Evolutionary conservation across 37 sponge, comb jelly and placozoan species (phyloP).

Genomic region (Chondrilla cf. caribensis): DNA sequence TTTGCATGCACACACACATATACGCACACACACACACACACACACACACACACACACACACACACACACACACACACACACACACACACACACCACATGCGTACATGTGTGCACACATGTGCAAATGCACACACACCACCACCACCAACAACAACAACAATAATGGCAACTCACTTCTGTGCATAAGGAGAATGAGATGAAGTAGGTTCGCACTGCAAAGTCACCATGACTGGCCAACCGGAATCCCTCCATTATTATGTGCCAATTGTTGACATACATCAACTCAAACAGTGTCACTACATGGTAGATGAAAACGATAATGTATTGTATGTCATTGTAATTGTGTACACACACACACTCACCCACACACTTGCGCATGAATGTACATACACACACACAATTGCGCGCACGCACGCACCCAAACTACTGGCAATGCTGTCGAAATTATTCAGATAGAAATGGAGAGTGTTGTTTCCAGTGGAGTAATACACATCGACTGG

Average conservation of each 20-base stretch:
- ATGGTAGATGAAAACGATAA: no score
- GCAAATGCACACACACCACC: no score
- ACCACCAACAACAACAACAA: no score
- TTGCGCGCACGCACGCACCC: conserved; percentile 62
- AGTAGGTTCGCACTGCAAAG: conserved; percentile 10
- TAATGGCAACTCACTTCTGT: neutral
- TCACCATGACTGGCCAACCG: neutral
- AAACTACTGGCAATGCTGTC: conserved; percentile 67
- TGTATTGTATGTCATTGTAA: no score
- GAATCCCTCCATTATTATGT: conserved; percentile 71
- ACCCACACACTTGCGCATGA: no score
- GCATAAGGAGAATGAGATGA: conserved; percentile 4
- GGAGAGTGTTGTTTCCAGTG: conserved; percentile 17
- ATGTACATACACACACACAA: no score
- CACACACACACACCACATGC: neutral
- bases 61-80: no score
- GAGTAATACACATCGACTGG: conserved; percentile 35
- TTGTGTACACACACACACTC: no score
- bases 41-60: no score
- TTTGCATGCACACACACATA: no score
- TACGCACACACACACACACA: no score
- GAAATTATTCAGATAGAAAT: conserved; percentile 71
- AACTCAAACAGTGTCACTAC: conserved; percentile 76
- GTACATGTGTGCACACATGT: no score
- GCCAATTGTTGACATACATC: conserved; percentile 91